phyloP scores from a whole-genome alignment of 2,888 invertebrate genomes.

The Blastobasis lacticolella region DNA sequence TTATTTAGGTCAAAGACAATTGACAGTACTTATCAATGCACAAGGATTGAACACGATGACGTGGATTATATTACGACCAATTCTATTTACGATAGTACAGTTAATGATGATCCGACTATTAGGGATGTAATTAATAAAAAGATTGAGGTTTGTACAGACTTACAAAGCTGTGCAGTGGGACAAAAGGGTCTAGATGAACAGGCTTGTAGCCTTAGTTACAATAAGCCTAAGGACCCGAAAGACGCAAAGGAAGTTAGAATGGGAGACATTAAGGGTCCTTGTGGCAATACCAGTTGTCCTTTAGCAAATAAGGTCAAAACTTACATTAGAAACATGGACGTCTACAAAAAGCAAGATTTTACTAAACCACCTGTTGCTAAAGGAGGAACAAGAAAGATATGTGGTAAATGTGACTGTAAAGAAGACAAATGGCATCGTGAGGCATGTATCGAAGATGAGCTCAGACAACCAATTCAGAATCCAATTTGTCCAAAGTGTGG shows the following conservation, averaged over 20 bases:
- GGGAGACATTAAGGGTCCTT: conserved; percentile 64
- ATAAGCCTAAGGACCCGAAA: conserved; percentile 13
- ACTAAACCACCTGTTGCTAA: conserved; percentile 21
- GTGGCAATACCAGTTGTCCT: conserved; percentile 57
- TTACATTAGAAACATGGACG: conserved; percentile 52
- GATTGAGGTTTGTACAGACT: conserved; percentile 57
- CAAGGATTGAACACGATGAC: conserved; percentile 52
- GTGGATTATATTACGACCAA: conserved; percentile 64
- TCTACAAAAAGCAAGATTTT: conserved; percentile 41
- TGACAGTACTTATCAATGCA: conserved; percentile 59
- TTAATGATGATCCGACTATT: conserved; percentile 55
- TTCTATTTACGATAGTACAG: conserved; percentile 56
- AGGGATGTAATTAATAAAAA: conserved; percentile 33
- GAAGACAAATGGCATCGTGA: conserved; percentile 54
- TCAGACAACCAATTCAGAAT: background rate
- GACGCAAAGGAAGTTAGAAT: conserved; percentile 55
- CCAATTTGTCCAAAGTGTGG: conserved; percentile 40
- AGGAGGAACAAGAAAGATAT: conserved; percentile 34
- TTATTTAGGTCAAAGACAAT: conserved; percentile 61
- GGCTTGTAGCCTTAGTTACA: conserved; percentile 26
- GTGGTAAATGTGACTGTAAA: conserved; percentile 55
- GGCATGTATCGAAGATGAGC: background rate
- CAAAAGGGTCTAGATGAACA: conserved; percentile 15
- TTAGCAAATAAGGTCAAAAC: conserved; percentile 58
- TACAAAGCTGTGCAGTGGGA: conserved; percentile 45